A percentile compares a stretch with the other conserved stretches of the same genome.
Evolutionary conservation across 2,113 vertebrate genomes (phyloP).

Genomic region (Megaleporinus macrocephalus): DNA sequence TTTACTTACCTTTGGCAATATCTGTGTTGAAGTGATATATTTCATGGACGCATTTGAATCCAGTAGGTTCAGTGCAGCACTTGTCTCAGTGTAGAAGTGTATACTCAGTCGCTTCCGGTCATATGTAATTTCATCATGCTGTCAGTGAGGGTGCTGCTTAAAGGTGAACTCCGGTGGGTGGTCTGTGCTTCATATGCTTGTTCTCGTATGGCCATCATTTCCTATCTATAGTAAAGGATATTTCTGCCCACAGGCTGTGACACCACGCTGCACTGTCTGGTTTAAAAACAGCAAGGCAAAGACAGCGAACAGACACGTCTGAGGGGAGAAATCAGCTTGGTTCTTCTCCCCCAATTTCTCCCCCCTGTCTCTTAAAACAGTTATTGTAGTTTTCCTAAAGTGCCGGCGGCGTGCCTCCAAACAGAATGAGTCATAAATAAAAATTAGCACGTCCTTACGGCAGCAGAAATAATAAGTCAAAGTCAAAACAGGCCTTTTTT

Average conservation of each 20-base stretch:
- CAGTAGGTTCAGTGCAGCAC: no score
- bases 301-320: not conserved
- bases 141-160: not conserved
- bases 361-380: not conserved
- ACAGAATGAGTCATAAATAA: conserved; percentile 35
- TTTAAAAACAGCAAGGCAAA: not conserved
- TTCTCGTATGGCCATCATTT: not conserved
- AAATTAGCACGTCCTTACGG: conserved; percentile 14
- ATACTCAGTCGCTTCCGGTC: not conserved
- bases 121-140: not conserved
- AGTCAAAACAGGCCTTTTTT: conserved; percentile 14
- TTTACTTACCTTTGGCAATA: no score
- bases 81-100: no score
- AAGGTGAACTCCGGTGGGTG: not conserved
- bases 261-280: not conserved
- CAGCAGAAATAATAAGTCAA: conserved; percentile 41
- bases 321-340: not conserved
- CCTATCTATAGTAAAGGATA: not conserved
- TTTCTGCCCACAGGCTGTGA: not conserved
- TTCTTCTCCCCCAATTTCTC: not conserved
- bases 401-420: not conserved
- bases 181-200: not conserved
- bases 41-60: no score
- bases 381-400: not conserved
- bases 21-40: no score